Conservation (phyloP, 2,113 vertebrate species). For the Dendrocopos noguchii region DNA sequence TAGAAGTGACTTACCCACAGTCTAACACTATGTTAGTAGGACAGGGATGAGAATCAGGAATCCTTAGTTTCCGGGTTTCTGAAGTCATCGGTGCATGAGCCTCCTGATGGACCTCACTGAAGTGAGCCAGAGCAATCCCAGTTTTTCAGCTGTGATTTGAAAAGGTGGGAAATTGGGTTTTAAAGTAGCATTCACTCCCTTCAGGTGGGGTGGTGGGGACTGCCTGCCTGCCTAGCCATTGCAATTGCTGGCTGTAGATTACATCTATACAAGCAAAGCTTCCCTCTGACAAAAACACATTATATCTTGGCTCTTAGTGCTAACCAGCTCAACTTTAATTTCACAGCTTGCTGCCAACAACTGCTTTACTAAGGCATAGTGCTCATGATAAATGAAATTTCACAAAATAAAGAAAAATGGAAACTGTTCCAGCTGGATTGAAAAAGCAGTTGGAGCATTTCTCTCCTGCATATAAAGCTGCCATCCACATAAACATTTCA, state of each 20-base stretch:
- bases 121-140: not conserved
- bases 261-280: constrained; percentile 1
- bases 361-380: constrained; percentile 65
- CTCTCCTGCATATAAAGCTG: constrained; percentile 40
- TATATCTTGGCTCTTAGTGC: constrained; percentile 57
- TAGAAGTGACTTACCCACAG: not conserved
- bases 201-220: not conserved
- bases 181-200: not conserved
- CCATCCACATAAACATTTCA: constrained; percentile 58
- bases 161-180: not conserved
- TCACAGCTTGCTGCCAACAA: constrained; percentile 72
- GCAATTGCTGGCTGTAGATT: constrained; percentile 41
- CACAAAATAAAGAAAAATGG: constrained; percentile 67
- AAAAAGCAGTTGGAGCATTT: constrained; percentile 56
- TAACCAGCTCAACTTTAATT: constrained; percentile 71
- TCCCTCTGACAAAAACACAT: constrained; percentile 65
- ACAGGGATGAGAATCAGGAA: not conserved
- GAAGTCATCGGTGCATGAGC: not conserved
- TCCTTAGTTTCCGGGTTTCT: constrained; percentile 4
- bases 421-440: constrained; percentile 67
- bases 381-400: constrained; percentile 68
- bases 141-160: not conserved
- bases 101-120: not conserved
- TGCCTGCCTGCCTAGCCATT: not conserved
- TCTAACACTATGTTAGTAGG: not conserved